Evolutionary conservation across 2,888 invertebrate genomes (phyloP).

Genomic region (Halictus ligatus): DNA sequence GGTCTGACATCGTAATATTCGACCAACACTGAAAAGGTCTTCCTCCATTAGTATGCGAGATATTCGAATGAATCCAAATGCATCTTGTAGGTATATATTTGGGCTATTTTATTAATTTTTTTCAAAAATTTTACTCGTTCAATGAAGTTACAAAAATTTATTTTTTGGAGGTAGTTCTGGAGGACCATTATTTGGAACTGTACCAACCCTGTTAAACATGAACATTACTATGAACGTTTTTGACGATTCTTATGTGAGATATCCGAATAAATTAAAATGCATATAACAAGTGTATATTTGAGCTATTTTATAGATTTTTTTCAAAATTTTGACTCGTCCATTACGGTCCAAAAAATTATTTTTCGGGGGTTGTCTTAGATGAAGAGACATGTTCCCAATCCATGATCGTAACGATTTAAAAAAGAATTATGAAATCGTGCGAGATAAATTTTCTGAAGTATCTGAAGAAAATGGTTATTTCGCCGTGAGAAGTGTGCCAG

Average conservation of each 20-base stretch:
- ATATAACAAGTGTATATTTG: too few species aligned
- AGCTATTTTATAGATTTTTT: background rate
- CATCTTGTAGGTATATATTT: too few species aligned
- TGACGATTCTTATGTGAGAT: too few species aligned
- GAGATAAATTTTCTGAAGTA: background rate
- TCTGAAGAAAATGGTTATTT: background rate
- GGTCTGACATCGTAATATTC: background rate
- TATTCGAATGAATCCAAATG: background rate
- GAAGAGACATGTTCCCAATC: too few species aligned
- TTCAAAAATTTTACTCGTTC: background rate
- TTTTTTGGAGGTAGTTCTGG: too few species aligned
- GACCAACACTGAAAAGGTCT: accelerated
- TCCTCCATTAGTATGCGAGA: background rate
- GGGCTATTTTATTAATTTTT: background rate
- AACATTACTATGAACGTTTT: accelerated
- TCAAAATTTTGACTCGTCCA: background rate
- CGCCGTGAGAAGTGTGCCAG: slow-evolving; percentile 5
- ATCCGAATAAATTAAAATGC: too few species aligned
- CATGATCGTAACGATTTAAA: background rate
- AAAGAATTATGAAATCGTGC: background rate
- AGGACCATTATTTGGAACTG: too few species aligned
- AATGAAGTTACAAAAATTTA: too few species aligned
- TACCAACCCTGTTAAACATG: too few species aligned
- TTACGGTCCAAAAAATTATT: background rate
- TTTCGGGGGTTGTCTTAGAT: background rate